These are phyloP conservation scores for Amphimallon solstitiale DNA, from an alignment of 2,888 invertebrate species.

Conservation along the genomic window DNA sequence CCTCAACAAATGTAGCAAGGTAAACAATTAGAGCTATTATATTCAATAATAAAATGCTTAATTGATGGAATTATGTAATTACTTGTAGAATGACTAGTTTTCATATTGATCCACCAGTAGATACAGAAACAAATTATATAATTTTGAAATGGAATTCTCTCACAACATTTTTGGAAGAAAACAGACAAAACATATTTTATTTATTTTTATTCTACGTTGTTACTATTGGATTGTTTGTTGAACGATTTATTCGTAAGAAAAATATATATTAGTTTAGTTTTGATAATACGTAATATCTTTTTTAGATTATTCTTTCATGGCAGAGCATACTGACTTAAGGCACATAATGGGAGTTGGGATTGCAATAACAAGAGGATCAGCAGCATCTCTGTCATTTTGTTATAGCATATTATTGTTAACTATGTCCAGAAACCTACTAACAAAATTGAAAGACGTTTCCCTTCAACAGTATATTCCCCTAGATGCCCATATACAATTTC, in stretches of 20 bases:
- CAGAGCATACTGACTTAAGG: slow-evolving; percentile 92
- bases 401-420: slow-evolving; percentile 91
- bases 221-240: slow-evolving; percentile 92
- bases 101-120: slow-evolving; percentile 84
- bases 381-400: slow-evolving; percentile 93
- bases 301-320: slow-evolving; percentile 93
- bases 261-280: too few species aligned
- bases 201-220: slow-evolving; percentile 94
- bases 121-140: slow-evolving; percentile 75
- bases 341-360: slow-evolving; percentile 98
- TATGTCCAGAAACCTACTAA: slow-evolving; percentile 92
- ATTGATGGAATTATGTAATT: slow-evolving; percentile 5
- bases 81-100: slow-evolving; percentile 87
- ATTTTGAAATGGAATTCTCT: slow-evolving; percentile 85
- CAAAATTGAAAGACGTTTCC: slow-evolving; percentile 92
- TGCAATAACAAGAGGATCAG: slow-evolving; percentile 93
- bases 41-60: neutral
- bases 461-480: slow-evolving; percentile 93
- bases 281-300: slow-evolving; percentile 5
- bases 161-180: slow-evolving; percentile 93
- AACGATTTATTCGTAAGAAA: slow-evolving; percentile 90
- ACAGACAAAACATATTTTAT: slow-evolving; percentile 95
- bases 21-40: slow-evolving; percentile 50
- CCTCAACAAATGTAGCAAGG: slow-evolving; percentile 90
- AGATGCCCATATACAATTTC: slow-evolving; percentile 96